phyloP scores from a whole-genome alignment of 2,113 vertebrate genomes.

The Mus pahari region DNA sequence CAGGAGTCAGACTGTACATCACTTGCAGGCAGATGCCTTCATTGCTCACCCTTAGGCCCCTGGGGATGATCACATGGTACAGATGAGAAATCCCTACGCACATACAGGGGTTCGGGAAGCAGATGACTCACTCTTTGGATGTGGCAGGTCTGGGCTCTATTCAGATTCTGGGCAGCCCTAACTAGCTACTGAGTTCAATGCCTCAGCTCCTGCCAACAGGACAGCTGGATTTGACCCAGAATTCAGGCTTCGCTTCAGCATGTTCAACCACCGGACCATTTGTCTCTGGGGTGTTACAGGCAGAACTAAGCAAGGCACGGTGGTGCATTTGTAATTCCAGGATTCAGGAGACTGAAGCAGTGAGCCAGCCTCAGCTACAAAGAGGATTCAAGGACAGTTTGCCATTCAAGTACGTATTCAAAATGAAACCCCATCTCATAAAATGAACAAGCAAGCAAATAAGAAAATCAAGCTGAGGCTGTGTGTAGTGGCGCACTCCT shows the following conservation, averaged over 20 bases:
- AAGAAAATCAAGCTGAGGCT: not conserved
- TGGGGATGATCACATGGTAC: not conserved
- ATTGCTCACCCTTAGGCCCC: not conserved
- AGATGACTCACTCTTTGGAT: not conserved
- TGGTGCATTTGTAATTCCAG: not conserved
- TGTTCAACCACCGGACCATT: not conserved
- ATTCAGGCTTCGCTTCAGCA: not conserved
- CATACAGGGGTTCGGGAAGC: too few relatives aligned
- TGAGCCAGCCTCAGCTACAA: not conserved
- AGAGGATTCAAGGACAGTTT: not conserved
- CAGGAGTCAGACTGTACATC: not conserved
- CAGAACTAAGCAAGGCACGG: not conserved
- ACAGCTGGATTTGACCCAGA: not conserved
- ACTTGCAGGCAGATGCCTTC: not conserved
- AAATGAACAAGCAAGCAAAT: not conserved
- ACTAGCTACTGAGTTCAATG: not conserved
- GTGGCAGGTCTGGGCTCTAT: not conserved
- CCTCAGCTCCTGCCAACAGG: not conserved
- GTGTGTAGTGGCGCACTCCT: too few relatives aligned
- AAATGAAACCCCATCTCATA: too few relatives aligned
- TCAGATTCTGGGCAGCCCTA: not conserved
- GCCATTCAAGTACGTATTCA: not conserved
- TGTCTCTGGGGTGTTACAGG: not conserved
- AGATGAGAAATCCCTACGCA: not conserved
- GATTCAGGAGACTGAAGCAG: not conserved